phyloP scores from a whole-genome alignment of 2,797 vertebrate species.

The Rousettus madagascariensis region DNA sequence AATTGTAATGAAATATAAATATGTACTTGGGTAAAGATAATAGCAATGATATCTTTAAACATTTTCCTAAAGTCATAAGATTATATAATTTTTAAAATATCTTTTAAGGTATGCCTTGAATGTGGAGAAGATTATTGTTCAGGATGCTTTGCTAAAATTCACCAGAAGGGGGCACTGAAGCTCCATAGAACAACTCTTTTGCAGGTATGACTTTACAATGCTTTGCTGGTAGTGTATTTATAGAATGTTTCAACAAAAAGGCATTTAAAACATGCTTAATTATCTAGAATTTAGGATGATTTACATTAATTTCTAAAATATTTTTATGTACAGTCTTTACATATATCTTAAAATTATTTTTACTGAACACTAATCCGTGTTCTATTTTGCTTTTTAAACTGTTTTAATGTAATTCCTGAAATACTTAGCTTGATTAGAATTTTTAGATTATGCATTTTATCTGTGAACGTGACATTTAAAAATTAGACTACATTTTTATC shows the following conservation, averaged over 20 bases:
- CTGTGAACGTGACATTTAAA: conserved; percentile 37
- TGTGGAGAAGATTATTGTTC: conserved; percentile 90
- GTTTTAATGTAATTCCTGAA: conserved; percentile 42
- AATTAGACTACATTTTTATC: conserved; percentile 18
- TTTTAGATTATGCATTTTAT: conserved; percentile 18
- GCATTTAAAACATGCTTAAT: conserved; percentile 49
- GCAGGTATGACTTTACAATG: conserved; percentile 82
- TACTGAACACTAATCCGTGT: neutral
- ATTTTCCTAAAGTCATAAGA: neutral
- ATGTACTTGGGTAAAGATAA: neutral
- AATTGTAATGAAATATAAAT: neutral
- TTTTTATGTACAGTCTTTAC: neutral
- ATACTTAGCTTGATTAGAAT: conserved; percentile 28
- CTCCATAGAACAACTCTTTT: conserved; percentile 88
- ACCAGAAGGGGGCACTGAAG: conserved; percentile 94
- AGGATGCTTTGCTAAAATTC: conserved; percentile 88
- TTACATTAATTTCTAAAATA: conserved; percentile 62
- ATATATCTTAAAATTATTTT: conserved; percentile 55
- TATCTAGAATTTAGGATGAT: conserved; percentile 29
- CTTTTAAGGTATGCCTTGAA: conserved; percentile 87
- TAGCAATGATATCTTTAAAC: neutral
- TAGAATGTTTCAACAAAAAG: conserved; percentile 50
- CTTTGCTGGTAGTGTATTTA: neutral
- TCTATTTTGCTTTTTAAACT: conserved; percentile 50
- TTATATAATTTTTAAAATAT: neutral